Base-by-base conservation (phyloP, 2,888 invertebrate genomes). In the Blastobasis lacticolella region DNA sequence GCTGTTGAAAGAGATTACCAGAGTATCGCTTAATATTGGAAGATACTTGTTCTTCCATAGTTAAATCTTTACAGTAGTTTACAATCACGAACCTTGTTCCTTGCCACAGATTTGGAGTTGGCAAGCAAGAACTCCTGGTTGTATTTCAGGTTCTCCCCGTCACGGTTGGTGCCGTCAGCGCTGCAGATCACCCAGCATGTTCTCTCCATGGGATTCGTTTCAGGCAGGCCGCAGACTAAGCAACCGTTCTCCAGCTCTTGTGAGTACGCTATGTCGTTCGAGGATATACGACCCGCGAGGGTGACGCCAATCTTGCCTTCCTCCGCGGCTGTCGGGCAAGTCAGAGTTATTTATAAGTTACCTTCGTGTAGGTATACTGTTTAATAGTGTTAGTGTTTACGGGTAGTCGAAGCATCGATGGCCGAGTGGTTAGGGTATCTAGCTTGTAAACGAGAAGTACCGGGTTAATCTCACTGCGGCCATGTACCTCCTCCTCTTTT, bases 41-140 rank as follows among this genome's bases (percentile, higher is more conserved):
- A 23, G 23, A 23, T 3, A 23, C 23, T 1, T 23, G 23, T 23
- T 23, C 23, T 23, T 3, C 23, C 23, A 23, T 23, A 23, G n/a
- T n/a, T n/a, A 23, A 23, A 23, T 23, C 23, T 23, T 23, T 23
- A 23, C 23, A 23, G 23, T 23, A 3, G 23, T 23, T 23, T 23
- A 23, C 23, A 23, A 3, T 23, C 1, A 23, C 23, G 3, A 23
- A 23, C 23, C 23, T 23, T 23, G 23, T 23, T 23, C 3, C 23
- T 23, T 3, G 23, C 23, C 23, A 71, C 64, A 52, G 60, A 61
- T 62, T 66, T 69, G 41, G 78, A 71, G 1, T 86, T 61, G 9
- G 78, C 74, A 4, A 88, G 63, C 45, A 87, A 68, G 57, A 88
- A 87, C 57, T 87, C 86, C 59, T 88, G 88, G 53, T 86, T 79